These are phyloP conservation scores for Engraulis encrasicolus DNA, from an alignment of 2,113 vertebrate genomes.

Conservation along the genomic window DNA sequence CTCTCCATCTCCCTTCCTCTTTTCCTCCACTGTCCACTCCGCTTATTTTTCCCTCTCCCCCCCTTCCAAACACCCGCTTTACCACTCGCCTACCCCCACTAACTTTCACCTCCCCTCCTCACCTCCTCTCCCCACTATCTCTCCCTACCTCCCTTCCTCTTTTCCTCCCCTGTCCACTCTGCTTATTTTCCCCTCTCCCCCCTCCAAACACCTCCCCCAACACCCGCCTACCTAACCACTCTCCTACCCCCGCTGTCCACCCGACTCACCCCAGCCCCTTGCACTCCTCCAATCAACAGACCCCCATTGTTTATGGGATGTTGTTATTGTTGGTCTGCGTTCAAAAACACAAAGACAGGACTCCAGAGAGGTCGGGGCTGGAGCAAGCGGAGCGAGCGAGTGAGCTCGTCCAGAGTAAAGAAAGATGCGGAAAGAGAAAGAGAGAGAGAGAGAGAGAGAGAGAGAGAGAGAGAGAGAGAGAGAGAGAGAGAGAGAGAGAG, in stretches of 20 bases:
- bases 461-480: too few relatives aligned
- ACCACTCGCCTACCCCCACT: conserved; percentile 80
- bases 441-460: too few relatives aligned
- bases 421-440: conserved; percentile 60
- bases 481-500: too few relatives aligned
- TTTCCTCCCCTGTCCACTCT: neutral
- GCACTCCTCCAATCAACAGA: conserved; percentile 86
- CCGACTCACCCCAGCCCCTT: conserved; percentile 50
- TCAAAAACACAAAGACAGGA: conserved; percentile 86
- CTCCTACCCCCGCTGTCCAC: conserved; percentile 48
- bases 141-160: conserved; percentile 35
- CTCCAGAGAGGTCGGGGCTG: conserved; percentile 69
- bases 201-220: too few relatives aligned
- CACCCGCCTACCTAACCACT: conserved; percentile 48
- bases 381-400: conserved; percentile 22
- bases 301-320: conserved; percentile 94
- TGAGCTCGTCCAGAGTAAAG: conserved; percentile 75
- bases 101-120: conserved; percentile 79
- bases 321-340: conserved; percentile 93
- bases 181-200: conserved; percentile 7
- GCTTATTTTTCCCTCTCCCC: conserved; percentile 3
- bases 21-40: neutral
- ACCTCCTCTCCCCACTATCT: conserved; percentile 49
- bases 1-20: conserved; percentile 35
- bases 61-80: too few relatives aligned